Conservation (phyloP, 2,113 vertebrate species). For the Hepsetus odoe region DNA sequence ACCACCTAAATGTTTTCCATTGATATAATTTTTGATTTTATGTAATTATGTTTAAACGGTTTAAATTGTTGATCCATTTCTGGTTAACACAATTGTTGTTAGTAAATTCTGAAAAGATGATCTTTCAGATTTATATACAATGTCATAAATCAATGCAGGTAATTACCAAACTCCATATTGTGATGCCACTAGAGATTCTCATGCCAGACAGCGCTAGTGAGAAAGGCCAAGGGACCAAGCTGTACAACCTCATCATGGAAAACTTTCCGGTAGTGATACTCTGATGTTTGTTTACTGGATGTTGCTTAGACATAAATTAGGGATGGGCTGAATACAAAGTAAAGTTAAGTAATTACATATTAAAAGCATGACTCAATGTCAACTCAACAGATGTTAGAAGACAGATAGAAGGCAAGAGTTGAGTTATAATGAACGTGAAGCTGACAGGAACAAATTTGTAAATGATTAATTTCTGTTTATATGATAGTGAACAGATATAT, state of each 20-base stretch:
- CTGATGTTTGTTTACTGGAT: conserved; percentile 1
- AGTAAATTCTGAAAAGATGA: neutral
- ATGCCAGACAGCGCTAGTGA: conserved; percentile 95
- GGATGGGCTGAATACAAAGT: neutral
- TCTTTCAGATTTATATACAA: conserved; percentile 10
- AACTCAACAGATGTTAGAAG: neutral
- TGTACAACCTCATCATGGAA: conserved; percentile 87
- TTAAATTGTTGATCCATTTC: no score
- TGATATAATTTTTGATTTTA: no score
- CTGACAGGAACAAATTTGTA: neutral
- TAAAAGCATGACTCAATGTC: neutral
- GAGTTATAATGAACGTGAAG: no score
- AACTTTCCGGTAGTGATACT: conserved; percentile 84
- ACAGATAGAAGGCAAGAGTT: no score
- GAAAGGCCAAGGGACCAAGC: conserved; percentile 87
- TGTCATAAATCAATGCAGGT: conserved; percentile 73
- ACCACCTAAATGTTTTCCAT: neutral
- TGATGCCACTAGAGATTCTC: conserved; percentile 92
- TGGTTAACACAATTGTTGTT: neutral
- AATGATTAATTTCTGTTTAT: neutral
- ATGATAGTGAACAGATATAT: neutral
- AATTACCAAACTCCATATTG: conserved; percentile 91
- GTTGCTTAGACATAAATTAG: neutral
- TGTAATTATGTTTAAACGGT: no score
- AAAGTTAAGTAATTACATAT: neutral